These are phyloP conservation scores for Brotula barbata DNA, from an alignment of 2,797 vertebrate genomes.

Conservation along the genomic window DNA sequence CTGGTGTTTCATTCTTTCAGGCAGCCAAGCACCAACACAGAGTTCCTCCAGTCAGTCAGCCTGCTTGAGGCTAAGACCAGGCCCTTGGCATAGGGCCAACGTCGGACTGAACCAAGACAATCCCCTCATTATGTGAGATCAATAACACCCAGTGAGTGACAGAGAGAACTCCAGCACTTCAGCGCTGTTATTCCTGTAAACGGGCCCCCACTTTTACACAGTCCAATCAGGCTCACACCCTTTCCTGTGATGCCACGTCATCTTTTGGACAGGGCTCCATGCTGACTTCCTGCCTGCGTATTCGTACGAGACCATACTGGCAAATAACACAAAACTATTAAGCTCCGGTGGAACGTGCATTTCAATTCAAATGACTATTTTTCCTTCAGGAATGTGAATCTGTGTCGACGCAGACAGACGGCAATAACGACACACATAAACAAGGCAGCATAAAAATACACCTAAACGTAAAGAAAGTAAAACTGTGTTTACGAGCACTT, in stretches of 20 bases:
- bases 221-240: not conserved
- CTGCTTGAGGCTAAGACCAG: conserved; percentile 8
- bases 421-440: too few relatives aligned
- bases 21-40: not conserved
- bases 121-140: conserved; percentile 40
- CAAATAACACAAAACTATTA: too few relatives aligned
- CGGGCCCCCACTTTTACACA: not conserved
- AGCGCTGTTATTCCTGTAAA: not conserved
- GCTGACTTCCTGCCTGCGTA: conserved; percentile 11
- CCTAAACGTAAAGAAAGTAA: too few relatives aligned
- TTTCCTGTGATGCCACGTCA: not conserved
- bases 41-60: not conserved
- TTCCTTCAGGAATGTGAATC: too few relatives aligned
- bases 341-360: too few relatives aligned
- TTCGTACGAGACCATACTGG: not conserved
- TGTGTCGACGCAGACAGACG: too few relatives aligned
- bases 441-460: too few relatives aligned
- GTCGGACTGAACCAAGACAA: conserved; percentile 39
- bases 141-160: conserved; percentile 13
- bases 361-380: too few relatives aligned
- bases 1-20: not conserved
- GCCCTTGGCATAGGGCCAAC: conserved; percentile 22
- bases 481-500: too few relatives aligned
- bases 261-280: not conserved
- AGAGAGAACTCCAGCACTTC: too few relatives aligned